Conservation (phyloP, 2,797 vertebrate genomes). For the Neosalanx taihuensis region DNA sequence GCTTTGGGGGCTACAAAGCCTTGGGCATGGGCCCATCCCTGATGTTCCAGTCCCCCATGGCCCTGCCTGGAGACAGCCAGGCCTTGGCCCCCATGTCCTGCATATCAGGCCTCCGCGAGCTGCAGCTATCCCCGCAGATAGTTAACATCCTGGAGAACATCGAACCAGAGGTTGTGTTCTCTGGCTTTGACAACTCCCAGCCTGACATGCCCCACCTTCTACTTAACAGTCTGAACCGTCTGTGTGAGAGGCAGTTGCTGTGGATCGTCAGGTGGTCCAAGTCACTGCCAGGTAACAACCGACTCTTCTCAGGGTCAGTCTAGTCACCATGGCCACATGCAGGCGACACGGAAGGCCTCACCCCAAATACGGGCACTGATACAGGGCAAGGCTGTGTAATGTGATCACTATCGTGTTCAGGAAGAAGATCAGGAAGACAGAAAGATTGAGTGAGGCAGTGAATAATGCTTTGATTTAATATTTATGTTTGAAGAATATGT, state of each 20-base stretch:
- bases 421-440: background rate
- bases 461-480: background rate
- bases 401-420: background rate
- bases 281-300: conserved; percentile 88
- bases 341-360: background rate
- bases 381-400: background rate
- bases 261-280: conserved; percentile 98
- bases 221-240: conserved; percentile 89
- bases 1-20: conserved; percentile 87
- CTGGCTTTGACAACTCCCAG: conserved; percentile 85
- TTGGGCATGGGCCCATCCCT: conserved; percentile 76
- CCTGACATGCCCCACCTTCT: conserved; percentile 83
- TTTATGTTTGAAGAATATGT: too few relatives aligned
- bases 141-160: conserved; percentile 88
- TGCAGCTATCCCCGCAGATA: conserved; percentile 84
- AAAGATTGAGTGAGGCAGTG: background rate
- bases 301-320: conserved; percentile 14
- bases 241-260: conserved; percentile 93
- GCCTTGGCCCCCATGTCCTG: conserved; percentile 76
- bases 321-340: background rate
- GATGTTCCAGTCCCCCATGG: conserved; percentile 70
- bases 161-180: conserved; percentile 88
- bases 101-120: conserved; percentile 79
- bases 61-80: conserved; percentile 61
- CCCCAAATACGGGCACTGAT: background rate